Base-by-base conservation (phyloP, 1,140 invertebrate genomes). In the Diabrotica virgifera region DNA sequence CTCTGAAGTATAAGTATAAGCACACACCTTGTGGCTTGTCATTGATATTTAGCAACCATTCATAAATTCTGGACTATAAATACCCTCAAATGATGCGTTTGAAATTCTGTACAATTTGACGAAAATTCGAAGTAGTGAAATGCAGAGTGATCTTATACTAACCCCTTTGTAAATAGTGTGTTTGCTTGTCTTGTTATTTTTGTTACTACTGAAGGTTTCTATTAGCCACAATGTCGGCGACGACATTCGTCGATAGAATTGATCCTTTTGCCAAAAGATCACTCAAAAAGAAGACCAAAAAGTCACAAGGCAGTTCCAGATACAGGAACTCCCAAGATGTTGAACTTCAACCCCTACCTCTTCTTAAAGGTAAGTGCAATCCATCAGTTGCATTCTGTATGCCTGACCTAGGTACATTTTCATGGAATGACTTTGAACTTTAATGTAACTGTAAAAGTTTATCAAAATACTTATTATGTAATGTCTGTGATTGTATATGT, bases 241-340 rank as follows among this genome's bases (percentile, higher is more conserved):
- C 86, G 83, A 86, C 86, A 84, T 93, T 96, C 87, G 92, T 95
- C 81, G 93, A 96, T 86, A 90, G 92, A 81, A 95, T 96, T 85
- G 93, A 96, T 85, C 93, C 93, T 72, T 95, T 95, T 81, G 91
- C 92, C 69, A 95, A 95, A 85, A 85, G 92, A 76, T 94, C 92
- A 70, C 81, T 94, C 69, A 95, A 95, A 84, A 94, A 95, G 85
- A 95, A 95, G 80, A 91, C 91, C 70, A 95, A 94, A 83, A 94
- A 93, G 81, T 93, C 91, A 75, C 93, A 95, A 82, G 93, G 93
- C 69, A 94, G 93, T 65, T 95, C 93, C 38, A 84, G 93, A 63
- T 96, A 95, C 79, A 86, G 92, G 74, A 93, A 93, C 79, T 91
- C 90, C 62, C 91, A 92, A 80, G 93, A 95, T 80, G 90, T 94